Evolutionary conservation across 2,797 vertebrate genomes (phyloP).

Genomic region (Cebuella pygmaea): DNA sequence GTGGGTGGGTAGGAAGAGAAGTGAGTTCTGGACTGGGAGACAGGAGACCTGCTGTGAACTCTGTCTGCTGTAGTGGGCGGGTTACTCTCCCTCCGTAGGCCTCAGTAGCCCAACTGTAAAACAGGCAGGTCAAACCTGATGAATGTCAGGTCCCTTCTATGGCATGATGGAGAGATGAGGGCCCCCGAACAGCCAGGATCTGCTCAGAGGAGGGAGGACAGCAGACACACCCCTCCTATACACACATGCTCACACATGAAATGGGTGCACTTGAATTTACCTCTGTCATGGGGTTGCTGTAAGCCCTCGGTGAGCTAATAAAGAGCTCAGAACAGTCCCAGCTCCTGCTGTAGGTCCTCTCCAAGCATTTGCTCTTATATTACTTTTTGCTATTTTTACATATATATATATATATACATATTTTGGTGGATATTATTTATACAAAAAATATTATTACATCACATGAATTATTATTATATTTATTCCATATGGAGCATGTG

Average conservation of each 20-base stretch:
- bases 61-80: background rate
- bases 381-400: background rate
- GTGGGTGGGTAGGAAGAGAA: background rate
- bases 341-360: too few relatives aligned
- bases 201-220: background rate
- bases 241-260: background rate
- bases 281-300: fast-evolving
- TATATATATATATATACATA: background rate
- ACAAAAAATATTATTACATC: background rate
- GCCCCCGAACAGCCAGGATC: background rate
- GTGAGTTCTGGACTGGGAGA: background rate
- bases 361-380: fast-evolving
- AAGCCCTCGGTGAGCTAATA: background rate
- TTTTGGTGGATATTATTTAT: background rate
- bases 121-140: background rate
- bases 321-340: background rate
- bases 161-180: background rate
- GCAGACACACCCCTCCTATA: background rate
- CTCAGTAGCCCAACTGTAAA: background rate
- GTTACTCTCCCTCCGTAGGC: background rate
- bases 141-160: background rate
- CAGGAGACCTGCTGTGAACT: background rate
- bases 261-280: background rate
- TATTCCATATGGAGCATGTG: background rate
- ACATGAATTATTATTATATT: background rate